Evolutionary conservation across 2,888 invertebrate species (phyloP), one percentile per base, ranked within the genome.

Genomic region (Marronus borbonicus): DNA sequence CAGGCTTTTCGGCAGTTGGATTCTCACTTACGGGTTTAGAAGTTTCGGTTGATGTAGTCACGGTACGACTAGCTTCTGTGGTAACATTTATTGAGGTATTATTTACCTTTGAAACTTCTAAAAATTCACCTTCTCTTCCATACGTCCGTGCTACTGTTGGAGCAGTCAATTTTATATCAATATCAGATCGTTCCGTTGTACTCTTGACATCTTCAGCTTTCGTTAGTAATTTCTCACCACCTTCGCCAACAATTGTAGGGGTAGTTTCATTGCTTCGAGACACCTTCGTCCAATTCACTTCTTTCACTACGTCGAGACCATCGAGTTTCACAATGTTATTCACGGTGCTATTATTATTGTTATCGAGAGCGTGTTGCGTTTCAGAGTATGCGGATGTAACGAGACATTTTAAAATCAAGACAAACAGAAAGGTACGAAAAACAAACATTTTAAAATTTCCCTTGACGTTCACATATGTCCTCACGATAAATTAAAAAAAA

Each of bases 391-490:
- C 64, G 17, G 64, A 72, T 62, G 17, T 64, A 20, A 64, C 50
- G 4, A 77, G 50, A 31, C 60, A 39, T 72, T 70, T 44, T 20
- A 65, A 74, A 68, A 79, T 65, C 24, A 72, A 39, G 49, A 55
- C 72, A 17, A 76, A 76, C 65, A 44, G 31, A 66, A 77, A 28
- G 36, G 58, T 52, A 58, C 66, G 72, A 49, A 79, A 79, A 79
- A 55, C 31, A 77, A 76, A 79, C 79, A 79, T 79, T 36, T 69
- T 75, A 69, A 55, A 62, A 39, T 39, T 49, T n/a, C 24, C 12
- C 36, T 17, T n/a, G 44, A 50, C 36, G 55, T 20, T 79, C 62
- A 70, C 78, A 76, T 76, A 55, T 49, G 70, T 64, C 44, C 60
- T 69, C 52, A 44, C 49, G n/a, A 39, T 52, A 52, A 79, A 76